phyloP scores from a whole-genome alignment of 2,888 invertebrate genomes.

The Pyrrhia umbra region DNA sequence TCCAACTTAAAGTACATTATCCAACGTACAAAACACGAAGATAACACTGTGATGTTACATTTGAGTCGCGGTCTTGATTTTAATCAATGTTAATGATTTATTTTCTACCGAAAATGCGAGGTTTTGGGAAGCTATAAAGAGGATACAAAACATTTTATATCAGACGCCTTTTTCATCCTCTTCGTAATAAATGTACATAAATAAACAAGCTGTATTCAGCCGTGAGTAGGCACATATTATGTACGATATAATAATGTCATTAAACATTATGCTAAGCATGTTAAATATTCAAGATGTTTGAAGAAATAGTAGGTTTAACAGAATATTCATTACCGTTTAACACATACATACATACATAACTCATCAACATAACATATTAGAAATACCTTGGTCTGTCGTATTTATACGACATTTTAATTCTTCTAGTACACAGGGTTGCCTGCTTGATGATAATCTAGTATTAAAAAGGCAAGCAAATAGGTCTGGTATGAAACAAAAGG shows the following conservation, averaged over 20 bases:
- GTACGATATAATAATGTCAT: slow-evolving; percentile 40
- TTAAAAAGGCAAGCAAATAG: slow-evolving; percentile 25
- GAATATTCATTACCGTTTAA: slow-evolving; percentile 44
- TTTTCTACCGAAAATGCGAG: slow-evolving; percentile 37
- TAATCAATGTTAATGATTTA: slow-evolving; percentile 52
- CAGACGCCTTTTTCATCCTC: slow-evolving; percentile 14
- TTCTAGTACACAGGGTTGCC: slow-evolving; percentile 19
- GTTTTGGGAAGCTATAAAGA: slow-evolving; percentile 19
- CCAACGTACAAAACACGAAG: slow-evolving; percentile 15
- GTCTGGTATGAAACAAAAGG: slow-evolving; percentile 28
- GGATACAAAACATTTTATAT: slow-evolving; percentile 25
- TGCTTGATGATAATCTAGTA: slow-evolving; percentile 17
- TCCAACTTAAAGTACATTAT: slow-evolving; percentile 30
- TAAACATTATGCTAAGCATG: slow-evolving; percentile 44
- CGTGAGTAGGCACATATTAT: slow-evolving; percentile 5
- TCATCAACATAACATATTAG: slow-evolving; percentile 36
- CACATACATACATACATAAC: slow-evolving; percentile 27
- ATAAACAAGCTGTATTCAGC: neutral
- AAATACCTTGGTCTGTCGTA: slow-evolving; percentile 51
- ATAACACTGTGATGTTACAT: slow-evolving; percentile 51
- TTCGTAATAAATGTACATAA: slow-evolving; percentile 22
- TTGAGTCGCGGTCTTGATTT: slow-evolving; percentile 54
- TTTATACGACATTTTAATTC: slow-evolving; percentile 38
- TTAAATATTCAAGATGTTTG: slow-evolving; percentile 49
- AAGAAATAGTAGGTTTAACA: slow-evolving; percentile 32